Percentiles rank a stretch among this genome's conserved stretches.
Evolutionary conservation across 2,113 vertebrate species (phyloP).

Genomic region (Chionomys nivalis): DNA sequence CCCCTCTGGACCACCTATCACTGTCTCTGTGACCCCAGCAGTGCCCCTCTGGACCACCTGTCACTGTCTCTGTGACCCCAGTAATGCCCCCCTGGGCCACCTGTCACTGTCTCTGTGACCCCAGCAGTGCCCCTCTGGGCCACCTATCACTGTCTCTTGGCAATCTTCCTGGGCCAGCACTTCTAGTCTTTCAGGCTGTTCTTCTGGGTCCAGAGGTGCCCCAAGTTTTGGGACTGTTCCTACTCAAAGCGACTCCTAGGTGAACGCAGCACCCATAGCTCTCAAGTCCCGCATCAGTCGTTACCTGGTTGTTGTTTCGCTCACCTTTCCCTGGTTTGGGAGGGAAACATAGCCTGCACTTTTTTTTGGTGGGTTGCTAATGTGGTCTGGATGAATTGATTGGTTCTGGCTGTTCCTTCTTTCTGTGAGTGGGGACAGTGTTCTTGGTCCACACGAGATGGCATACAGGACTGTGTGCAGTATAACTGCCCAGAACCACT

Average conservation of each 20-base stretch:
- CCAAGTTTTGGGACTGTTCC: background rate
- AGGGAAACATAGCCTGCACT: fast-evolving
- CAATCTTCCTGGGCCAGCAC: background rate
- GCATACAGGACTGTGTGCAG: fast-evolving
- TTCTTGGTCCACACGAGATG: background rate
- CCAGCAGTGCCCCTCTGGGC: background rate
- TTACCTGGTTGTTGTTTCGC: background rate
- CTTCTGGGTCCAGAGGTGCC: background rate
- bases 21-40: background rate
- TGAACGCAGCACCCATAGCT: background rate
- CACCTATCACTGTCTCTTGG: background rate
- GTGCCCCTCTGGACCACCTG: background rate
- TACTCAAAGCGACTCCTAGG: background rate
- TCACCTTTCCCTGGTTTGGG: background rate
- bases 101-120: no score
- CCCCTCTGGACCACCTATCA: background rate
- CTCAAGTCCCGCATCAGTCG: background rate
- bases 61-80: background rate
- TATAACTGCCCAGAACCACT: background rate
- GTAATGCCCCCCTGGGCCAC: background rate
- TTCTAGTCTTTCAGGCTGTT: background rate
- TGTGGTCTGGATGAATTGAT: background rate
- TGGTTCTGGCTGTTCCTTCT: background rate
- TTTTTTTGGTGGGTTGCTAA: background rate
- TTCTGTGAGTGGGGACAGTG: background rate